These are phyloP conservation scores for Eulemur albifrons DNA, from an alignment of 2,797 vertebrate genomes.

Conservation along the genomic window DNA sequence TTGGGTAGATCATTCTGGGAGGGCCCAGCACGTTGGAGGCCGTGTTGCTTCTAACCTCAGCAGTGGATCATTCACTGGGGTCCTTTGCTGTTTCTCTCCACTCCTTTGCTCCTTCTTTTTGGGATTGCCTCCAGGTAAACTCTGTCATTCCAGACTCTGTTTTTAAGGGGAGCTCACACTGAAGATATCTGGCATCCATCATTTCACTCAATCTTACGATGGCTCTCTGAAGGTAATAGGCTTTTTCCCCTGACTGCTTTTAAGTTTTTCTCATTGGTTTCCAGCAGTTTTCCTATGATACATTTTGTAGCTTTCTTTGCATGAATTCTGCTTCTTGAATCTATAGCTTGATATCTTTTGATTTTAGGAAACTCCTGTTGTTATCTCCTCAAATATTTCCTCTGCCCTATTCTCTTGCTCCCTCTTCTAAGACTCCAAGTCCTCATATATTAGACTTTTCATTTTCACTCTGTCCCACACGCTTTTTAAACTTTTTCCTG, in stretches of 20 bases:
- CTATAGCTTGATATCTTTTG: neutral
- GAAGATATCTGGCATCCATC: neutral
- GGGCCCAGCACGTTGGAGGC: neutral
- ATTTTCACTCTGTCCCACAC: rapidly evolving
- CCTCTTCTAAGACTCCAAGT: neutral
- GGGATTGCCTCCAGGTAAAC: neutral
- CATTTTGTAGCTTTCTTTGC: neutral
- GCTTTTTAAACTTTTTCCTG: neutral
- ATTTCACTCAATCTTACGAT: neutral
- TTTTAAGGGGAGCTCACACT: neutral
- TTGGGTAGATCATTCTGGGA: neutral
- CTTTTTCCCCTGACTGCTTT: neutral
- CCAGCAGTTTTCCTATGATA: neutral
- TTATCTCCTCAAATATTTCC: neutral
- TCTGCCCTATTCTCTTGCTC: neutral
- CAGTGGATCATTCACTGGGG: neutral
- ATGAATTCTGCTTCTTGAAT: neutral
- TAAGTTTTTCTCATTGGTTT: neutral
- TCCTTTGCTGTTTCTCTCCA: neutral
- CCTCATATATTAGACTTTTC: neutral
- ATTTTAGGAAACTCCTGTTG: neutral
- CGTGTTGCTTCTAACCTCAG: neutral
- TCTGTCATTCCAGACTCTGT: neutral
- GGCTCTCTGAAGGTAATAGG: neutral
- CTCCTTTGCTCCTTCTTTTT: neutral